Percentiles rank a stretch among this genome's conserved stretches.
Conservation (phyloP, 1,140 invertebrate species). For the Nasonia longicornis region DNA sequence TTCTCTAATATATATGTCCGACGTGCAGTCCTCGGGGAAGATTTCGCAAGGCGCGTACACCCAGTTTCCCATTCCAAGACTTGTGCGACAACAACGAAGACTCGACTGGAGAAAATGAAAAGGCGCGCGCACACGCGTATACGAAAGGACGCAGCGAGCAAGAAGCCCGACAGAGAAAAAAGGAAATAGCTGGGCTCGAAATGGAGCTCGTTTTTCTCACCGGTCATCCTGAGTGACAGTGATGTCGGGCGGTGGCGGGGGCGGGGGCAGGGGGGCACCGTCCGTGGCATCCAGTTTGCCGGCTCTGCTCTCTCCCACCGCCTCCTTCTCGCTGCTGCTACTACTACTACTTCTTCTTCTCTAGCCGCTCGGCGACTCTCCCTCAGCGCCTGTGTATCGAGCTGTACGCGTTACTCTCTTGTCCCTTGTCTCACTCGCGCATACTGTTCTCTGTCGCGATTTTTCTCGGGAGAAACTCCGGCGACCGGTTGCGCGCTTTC, state of each 20-base stretch:
- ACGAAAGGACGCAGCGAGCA: background rate
- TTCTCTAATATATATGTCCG: no score
- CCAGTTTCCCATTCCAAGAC: conserved; percentile 4
- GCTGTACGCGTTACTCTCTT: background rate
- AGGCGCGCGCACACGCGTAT: background rate
- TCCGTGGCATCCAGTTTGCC: conserved; percentile 70
- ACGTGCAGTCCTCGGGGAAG: no score
- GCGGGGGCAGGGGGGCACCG: conserved; percentile 65
- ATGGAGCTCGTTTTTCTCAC: conserved; percentile 53
- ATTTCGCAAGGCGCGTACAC: background rate
- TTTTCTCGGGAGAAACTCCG: background rate
- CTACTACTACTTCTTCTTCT: background rate
- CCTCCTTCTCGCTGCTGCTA: background rate
- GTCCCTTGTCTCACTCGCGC: background rate
- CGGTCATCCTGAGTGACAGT: conserved; percentile 69
- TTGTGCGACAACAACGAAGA: background rate
- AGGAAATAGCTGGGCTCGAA: background rate
- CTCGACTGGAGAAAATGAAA: background rate
- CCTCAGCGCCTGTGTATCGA: background rate
- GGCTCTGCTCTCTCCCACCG: conserved; percentile 51
- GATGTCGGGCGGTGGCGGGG: conserved; percentile 64
- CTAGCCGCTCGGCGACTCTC: background rate
- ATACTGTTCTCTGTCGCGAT: background rate
- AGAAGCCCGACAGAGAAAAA: background rate
- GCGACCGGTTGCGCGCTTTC: background rate